Conservation (phyloP, 2,797 vertebrate genomes). For the Amazonetta brasiliensis region DNA sequence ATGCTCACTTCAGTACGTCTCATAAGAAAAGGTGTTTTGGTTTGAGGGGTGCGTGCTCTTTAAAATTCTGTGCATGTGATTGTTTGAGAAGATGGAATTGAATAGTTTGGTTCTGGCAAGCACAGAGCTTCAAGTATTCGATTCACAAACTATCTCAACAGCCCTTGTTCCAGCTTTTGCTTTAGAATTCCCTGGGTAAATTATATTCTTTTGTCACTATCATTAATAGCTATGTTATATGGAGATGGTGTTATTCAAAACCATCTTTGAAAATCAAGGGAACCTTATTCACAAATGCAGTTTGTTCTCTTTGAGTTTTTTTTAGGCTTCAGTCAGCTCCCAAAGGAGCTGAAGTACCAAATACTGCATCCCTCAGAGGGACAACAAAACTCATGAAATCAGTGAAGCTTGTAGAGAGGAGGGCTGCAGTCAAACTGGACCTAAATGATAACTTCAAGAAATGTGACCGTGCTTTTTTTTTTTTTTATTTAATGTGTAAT, state of each 20-base stretch:
- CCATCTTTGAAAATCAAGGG: neutral
- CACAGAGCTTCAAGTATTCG: neutral
- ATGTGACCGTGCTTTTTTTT: fast-evolving
- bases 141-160: neutral
- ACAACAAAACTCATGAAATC: neutral
- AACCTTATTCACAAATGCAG: neutral
- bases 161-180: neutral
- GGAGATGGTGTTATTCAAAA: neutral
- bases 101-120: slow-evolving; percentile 8
- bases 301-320: slow-evolving; percentile 24
- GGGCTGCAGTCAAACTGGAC: neutral
- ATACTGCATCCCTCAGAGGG: neutral
- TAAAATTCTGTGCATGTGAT: neutral
- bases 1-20: neutral
- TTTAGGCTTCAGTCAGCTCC: neutral
- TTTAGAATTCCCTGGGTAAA: slow-evolving; percentile 19
- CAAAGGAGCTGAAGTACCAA: neutral
- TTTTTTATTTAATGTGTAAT: neutral
- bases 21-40: neutral
- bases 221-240: neutral
- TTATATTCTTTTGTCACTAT: neutral
- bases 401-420: neutral
- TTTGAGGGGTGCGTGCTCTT: neutral
- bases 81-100: neutral
- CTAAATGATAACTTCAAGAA: neutral